phyloP scores from a whole-genome alignment of 2,797 vertebrate species.

The Sandelia bainsii region DNA sequence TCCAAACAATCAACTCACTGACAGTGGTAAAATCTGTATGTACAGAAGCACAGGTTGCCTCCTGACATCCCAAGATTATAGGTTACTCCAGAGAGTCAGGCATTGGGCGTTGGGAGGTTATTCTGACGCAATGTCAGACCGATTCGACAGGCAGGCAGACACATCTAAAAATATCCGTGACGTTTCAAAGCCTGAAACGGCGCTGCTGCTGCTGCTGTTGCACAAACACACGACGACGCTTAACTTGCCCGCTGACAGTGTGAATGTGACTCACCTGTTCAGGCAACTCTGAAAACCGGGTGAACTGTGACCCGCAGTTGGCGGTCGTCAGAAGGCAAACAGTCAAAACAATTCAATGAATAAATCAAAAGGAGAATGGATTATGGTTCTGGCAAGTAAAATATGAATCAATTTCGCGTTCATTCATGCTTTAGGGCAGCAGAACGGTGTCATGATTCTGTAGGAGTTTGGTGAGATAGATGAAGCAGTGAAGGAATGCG shows the following conservation, averaged over 20 bases:
- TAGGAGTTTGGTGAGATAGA: neutral
- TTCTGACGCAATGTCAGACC: constrained; percentile 74
- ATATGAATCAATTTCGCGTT: constrained; percentile 10
- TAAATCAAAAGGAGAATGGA: neutral
- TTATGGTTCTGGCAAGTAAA: neutral
- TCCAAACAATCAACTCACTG: neutral
- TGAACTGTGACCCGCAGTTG: constrained; percentile 41
- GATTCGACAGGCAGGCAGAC: constrained; percentile 76
- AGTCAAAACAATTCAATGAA: neutral
- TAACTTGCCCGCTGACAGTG: constrained; percentile 24
- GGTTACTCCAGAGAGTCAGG: constrained; percentile 68
- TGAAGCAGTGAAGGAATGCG: too few relatives aligned
- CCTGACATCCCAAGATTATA: constrained; percentile 62
- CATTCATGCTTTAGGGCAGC: neutral
- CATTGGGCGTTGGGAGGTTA: constrained; percentile 61
- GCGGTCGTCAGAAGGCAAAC: constrained; percentile 12
- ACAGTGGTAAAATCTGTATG: neutral
- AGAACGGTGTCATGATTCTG: neutral
- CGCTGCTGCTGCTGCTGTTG: constrained; percentile 18
- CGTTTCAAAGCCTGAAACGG: constrained; percentile 69
- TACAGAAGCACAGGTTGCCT: constrained; percentile 24
- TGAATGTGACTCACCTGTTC: constrained; percentile 65
- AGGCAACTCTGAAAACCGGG: constrained; percentile 31
- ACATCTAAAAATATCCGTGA: constrained; percentile 80
- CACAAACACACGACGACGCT: constrained; percentile 16